phyloP scores from a whole-genome alignment of 2,113 vertebrate genomes.

The cat (Felis catus) region DNA sequence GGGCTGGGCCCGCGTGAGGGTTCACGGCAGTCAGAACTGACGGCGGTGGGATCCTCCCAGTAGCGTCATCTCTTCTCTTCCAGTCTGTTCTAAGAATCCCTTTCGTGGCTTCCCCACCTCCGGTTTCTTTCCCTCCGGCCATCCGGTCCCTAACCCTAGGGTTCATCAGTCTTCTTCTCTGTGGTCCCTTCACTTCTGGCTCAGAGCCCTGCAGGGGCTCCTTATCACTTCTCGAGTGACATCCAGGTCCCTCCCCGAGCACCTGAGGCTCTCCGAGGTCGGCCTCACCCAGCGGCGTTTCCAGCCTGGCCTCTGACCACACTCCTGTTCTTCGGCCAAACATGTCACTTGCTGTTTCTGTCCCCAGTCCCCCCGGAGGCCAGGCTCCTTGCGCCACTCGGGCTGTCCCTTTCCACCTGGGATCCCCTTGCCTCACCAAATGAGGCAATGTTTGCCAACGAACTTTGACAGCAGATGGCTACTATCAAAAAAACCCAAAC shows the following conservation, averaged over 20 bases:
- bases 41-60: neutral
- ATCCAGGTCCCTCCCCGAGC: no score
- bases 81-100: neutral
- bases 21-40: rapidly evolving
- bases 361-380: neutral
- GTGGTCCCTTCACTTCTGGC: no score
- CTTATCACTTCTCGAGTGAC: neutral
- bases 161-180: neutral
- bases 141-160: neutral
- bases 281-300: neutral
- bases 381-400: neutral
- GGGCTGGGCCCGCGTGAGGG: neutral
- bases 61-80: neutral
- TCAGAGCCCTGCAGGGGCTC: neutral
- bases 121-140: neutral
- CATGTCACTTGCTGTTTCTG: neutral
- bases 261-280: rapidly evolving
- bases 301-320: neutral
- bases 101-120: neutral
- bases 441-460: rapidly evolving
- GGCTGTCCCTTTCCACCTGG: neutral
- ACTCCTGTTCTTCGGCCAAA: rapidly evolving
- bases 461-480: neutral
- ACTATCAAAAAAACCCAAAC: neutral
- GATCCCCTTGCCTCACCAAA: neutral